Conservation (phyloP, 2,113 vertebrate genomes). For the Dendrocopos noguchii region DNA sequence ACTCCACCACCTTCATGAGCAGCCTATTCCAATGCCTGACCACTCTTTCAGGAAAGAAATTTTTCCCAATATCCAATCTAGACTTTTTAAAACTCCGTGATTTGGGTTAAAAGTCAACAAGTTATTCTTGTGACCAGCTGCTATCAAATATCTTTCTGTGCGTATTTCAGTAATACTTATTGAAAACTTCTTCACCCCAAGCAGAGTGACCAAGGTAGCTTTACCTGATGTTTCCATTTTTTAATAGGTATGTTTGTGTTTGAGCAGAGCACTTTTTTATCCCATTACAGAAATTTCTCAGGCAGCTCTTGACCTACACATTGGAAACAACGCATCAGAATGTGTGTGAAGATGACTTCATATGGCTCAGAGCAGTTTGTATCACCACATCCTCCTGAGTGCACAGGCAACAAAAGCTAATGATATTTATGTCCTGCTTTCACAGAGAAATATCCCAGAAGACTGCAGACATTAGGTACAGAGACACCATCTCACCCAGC, state of each 20-base stretch:
- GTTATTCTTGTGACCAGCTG: neutral
- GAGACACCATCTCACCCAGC: neutral
- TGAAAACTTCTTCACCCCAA: neutral
- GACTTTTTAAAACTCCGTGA: neutral
- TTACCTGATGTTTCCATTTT: neutral
- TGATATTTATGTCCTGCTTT: conserved; percentile 3
- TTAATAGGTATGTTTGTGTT: neutral
- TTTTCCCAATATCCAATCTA: too few relatives aligned
- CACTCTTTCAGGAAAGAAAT: too few relatives aligned
- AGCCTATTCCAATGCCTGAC: too few relatives aligned
- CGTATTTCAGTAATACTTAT: neutral
- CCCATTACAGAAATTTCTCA: neutral
- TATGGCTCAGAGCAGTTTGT: neutral
- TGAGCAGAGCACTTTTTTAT: neutral
- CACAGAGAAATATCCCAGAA: neutral
- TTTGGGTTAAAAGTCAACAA: neutral
- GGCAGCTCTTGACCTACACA: neutral
- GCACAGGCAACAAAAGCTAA: conserved; percentile 1
- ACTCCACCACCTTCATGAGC: too few relatives aligned
- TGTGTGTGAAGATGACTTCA: neutral
- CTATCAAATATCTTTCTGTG: neutral
- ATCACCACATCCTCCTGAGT: neutral
- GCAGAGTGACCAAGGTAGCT: neutral
- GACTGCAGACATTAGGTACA: neutral
- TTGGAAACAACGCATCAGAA: neutral